phyloP scores from a whole-genome alignment of 1,140 invertebrate genomes.

The Tenebrio molitor region DNA sequence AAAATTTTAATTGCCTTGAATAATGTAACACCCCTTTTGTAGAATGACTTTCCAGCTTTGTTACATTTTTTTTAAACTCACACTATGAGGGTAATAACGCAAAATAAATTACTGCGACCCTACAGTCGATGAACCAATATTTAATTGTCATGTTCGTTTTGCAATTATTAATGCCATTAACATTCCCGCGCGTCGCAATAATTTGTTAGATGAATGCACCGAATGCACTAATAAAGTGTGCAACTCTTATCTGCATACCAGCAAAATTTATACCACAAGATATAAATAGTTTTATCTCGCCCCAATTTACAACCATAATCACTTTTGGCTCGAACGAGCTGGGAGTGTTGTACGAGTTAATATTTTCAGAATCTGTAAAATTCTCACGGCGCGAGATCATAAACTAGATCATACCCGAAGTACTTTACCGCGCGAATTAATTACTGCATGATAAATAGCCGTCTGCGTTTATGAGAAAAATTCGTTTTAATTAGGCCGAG shows the following conservation, averaged over 20 bases:
- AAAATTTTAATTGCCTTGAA: conserved; percentile 6
- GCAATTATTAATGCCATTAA: too few species aligned
- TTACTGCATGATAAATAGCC: neutral
- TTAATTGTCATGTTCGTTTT: too few species aligned
- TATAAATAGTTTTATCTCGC: neutral
- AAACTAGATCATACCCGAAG: conserved; percentile 1
- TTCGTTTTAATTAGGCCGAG: neutral
- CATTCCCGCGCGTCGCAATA: too few species aligned
- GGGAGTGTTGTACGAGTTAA: neutral
- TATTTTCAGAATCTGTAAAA: conserved; percentile 2
- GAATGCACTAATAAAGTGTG: conserved; percentile 6
- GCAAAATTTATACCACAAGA: conserved; percentile 2
- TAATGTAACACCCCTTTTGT: too few species aligned
- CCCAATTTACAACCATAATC: neutral
- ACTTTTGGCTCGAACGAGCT: neutral
- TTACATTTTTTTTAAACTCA: too few species aligned
- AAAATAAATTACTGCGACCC: too few species aligned
- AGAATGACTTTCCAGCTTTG: too few species aligned
- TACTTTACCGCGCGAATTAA: conserved; percentile 6
- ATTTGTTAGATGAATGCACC: too few species aligned
- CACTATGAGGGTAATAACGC: too few species aligned
- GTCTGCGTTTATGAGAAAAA: neutral
- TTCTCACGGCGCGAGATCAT: neutral
- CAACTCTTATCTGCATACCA: conserved; percentile 13
- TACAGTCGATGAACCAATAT: too few species aligned